Percentiles rank a stretch among this genome's conserved stretches.
phyloP scores from a whole-genome alignment of 1,140 invertebrate genomes.

The Drosophila nebulosa region DNA sequence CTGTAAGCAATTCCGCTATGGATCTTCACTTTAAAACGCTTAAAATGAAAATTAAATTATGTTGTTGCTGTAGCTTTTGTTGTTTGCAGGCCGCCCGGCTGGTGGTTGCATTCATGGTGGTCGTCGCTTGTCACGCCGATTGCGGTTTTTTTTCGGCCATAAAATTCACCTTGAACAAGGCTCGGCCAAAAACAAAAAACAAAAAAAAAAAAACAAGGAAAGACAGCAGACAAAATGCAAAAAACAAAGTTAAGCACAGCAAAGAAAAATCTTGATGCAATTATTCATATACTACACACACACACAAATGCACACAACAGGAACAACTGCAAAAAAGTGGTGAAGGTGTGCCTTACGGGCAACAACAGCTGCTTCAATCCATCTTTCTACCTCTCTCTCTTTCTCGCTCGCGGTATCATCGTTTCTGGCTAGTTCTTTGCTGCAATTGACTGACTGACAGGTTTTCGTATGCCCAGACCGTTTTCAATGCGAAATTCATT shows the following conservation, averaged over 20 bases:
- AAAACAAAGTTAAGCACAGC: slow-evolving; percentile 16
- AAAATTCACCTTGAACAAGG: slow-evolving; percentile 66
- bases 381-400: slow-evolving; percentile 32
- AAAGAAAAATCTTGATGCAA: slow-evolving; percentile 69
- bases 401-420: slow-evolving; percentile 29
- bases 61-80: background rate
- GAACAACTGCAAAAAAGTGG: slow-evolving; percentile 17
- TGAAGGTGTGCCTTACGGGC: slow-evolving; percentile 63
- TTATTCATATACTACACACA: slow-evolving; percentile 65
- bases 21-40: slow-evolving; percentile 43
- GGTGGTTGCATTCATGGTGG: slow-evolving; percentile 52
- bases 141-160: slow-evolving; percentile 52
- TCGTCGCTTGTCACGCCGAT: slow-evolving; percentile 63
- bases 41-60: slow-evolving; percentile 68
- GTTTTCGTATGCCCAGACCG: slow-evolving; percentile 39
- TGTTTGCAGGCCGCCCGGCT: background rate
- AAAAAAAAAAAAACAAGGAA: slow-evolving; percentile 23
- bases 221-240: slow-evolving; percentile 23
- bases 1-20: slow-evolving; percentile 36
- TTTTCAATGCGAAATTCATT: slow-evolving; percentile 75
- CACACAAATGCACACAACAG: slow-evolving; percentile 9
- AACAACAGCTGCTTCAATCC: slow-evolving; percentile 52
- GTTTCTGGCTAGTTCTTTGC: background rate
- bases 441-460: slow-evolving; percentile 56
- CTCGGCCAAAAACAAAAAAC: slow-evolving; percentile 20